Evolutionary conservation across 2,888 invertebrate species (phyloP).

Genomic region (Ditula angustiorana): DNA sequence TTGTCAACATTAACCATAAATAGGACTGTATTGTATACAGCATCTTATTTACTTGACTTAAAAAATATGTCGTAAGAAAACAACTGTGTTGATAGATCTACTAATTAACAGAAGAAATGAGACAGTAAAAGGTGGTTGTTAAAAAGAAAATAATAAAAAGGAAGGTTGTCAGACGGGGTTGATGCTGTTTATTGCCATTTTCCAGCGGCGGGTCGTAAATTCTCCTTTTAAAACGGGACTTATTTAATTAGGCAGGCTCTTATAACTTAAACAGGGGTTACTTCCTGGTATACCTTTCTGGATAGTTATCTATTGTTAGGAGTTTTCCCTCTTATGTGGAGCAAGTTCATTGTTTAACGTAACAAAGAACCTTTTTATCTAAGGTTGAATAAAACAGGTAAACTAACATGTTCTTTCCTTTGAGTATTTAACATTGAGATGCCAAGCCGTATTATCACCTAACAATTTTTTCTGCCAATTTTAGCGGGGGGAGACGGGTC

Average conservation of each 20-base stretch:
- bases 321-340: constrained; percentile 28
- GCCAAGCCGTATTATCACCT: no score
- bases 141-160: constrained; percentile 47
- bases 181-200: constrained; percentile 52
- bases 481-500: no score
- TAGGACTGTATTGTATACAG: neutral
- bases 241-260: constrained; percentile 55
- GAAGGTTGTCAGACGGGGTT: constrained; percentile 51
- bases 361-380: constrained; percentile 35
- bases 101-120: constrained; percentile 45
- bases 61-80: neutral
- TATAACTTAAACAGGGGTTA: constrained; percentile 30
- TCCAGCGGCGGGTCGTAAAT: constrained; percentile 51
- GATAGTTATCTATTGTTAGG: constrained; percentile 36
- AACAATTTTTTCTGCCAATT: no score
- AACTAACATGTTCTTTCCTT: constrained; percentile 5
- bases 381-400: constrained; percentile 19
- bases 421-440: no score
- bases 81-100: constrained; percentile 34
- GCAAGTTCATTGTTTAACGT: constrained; percentile 31
- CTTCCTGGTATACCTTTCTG: constrained; percentile 24
- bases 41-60: neutral
- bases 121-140: constrained; percentile 43
- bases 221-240: constrained; percentile 56
- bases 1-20: no score